Base-by-base conservation (phyloP, 2,888 invertebrate species). In the Andrena marginata region DNA sequence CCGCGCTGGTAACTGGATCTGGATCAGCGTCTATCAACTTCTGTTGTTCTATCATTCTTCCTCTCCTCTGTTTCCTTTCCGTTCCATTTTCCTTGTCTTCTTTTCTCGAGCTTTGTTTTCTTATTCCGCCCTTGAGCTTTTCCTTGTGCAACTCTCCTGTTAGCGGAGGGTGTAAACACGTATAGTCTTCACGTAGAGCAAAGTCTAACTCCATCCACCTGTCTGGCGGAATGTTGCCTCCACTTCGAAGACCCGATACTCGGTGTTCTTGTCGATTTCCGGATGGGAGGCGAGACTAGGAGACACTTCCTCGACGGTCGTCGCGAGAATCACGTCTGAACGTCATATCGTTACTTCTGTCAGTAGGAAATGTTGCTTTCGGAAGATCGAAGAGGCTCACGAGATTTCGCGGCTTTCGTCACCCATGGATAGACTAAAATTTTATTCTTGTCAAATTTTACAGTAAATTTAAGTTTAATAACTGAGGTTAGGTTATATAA, bases 1-100 rank as follows among this genome's bases (percentile, higher is more conserved):
- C 78, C 68, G 84, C 80, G 78, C 84, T 74, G 88, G 92, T 93
- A 93, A 93, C 92, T 89, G 91, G 92, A 93, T 92, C 90, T 89
- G 89, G 90, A 92, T 92, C 91, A 89, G 85, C 89, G 90, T 91
- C 90, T 86, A 89, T 90, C 91, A 87, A 89, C 88, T 80, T 56
- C 33, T 48, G n/a, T 33, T 31, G 20, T 4, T 7, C 7, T 10
- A n/a, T n/a, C 8, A 13, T 33, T 13, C 10, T 20, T 16, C 33
- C 29, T 13, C 7, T 23, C 16, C 10, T 23, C 29, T 33, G 29
- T 20, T 23, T 8, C 31, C 20, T 26, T 69, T n/a, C 51, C 31
- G 54, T 59, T 51, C 59, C 62, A 33, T 56, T 20, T 54, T 54
- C 65, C 16, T 64, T 20, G 23, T 56, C 10, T 20, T 0, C 10